Conservation (phyloP, 2,888 invertebrate species). For the Ichneumon xanthorius region DNA sequence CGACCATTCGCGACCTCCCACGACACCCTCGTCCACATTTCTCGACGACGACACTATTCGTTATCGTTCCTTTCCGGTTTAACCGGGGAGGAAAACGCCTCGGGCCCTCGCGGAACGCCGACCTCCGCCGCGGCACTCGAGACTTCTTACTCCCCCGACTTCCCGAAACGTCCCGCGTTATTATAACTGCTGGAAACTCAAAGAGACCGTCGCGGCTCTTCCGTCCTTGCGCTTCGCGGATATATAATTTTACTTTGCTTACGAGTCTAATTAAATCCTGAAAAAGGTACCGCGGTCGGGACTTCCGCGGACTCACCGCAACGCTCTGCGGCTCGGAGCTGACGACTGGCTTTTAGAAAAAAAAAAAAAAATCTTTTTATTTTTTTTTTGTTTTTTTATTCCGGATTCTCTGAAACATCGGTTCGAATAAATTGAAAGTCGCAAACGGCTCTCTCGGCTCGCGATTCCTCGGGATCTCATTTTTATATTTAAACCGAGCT, state of each 20-base stretch:
- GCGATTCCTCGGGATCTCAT: neutral
- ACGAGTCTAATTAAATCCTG: constrained; percentile 59
- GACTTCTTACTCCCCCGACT: constrained; percentile 12
- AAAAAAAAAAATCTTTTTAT: neutral
- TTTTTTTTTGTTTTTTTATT: neutral
- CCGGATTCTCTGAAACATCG: neutral
- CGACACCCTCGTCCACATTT: constrained; percentile 41
- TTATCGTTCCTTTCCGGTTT: constrained; percentile 38
- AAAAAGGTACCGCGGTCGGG: neutral
- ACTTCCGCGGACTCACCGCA: neutral
- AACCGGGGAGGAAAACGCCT: constrained; percentile 37
- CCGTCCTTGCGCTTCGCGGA: neutral
- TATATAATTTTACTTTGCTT: constrained; percentile 42
- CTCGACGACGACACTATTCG: constrained; percentile 69
- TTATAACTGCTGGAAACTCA: constrained; percentile 27
- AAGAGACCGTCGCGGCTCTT: constrained; percentile 14
- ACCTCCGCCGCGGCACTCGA: no score
- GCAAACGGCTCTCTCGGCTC: neutral
- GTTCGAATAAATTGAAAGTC: constrained; percentile 9
- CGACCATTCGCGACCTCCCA: constrained; percentile 21
- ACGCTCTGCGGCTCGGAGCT: neutral
- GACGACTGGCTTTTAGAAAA: no score
- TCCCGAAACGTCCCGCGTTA: neutral
- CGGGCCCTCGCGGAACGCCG: neutral
- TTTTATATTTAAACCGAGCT: constrained; percentile 25